Evolutionary conservation across 1,140 invertebrate species (phyloP).

Genomic region (Dufourea novaeangliae): DNA sequence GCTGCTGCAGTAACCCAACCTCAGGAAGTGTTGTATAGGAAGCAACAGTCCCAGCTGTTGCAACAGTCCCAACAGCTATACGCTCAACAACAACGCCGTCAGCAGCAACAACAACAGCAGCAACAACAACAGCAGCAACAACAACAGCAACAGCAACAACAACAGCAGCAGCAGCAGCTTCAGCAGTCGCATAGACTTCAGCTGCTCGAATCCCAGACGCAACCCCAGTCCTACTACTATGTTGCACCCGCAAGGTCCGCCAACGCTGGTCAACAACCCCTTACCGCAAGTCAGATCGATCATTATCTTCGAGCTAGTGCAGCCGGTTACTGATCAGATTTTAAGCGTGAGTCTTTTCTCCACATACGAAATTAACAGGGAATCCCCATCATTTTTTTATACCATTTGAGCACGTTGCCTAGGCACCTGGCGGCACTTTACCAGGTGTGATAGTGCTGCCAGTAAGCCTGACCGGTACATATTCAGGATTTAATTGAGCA

Average conservation of each 20-base stretch:
- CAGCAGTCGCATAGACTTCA: slow-evolving; percentile 78
- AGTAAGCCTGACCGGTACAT: not conserved
- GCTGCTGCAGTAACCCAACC: slow-evolving; percentile 71
- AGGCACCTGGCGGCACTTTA: slow-evolving; percentile 3
- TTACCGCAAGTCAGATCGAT: slow-evolving; percentile 88
- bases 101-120: slow-evolving; percentile 85
- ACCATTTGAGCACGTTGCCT: not conserved
- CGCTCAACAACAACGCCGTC: slow-evolving; percentile 86
- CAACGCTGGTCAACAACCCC: slow-evolving; percentile 61
- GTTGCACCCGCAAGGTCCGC: slow-evolving; percentile 73
- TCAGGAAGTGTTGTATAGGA: slow-evolving; percentile 87
- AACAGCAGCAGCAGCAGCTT: too few relatives aligned
- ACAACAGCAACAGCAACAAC: too few relatives aligned
- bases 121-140: slow-evolving; percentile 85
- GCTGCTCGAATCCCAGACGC: slow-evolving; percentile 74
- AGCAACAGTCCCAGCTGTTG: slow-evolving; percentile 86
- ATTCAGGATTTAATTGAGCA: not conserved
- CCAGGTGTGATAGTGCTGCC: slow-evolving; percentile 20
- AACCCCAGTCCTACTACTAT: slow-evolving; percentile 85
- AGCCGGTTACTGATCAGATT: slow-evolving; percentile 46
- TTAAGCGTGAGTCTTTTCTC: slow-evolving; percentile 6
- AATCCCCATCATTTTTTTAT: not conserved
- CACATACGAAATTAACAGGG: slow-evolving; percentile 15
- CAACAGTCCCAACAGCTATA: slow-evolving; percentile 89
- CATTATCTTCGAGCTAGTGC: slow-evolving; percentile 86